phyloP scores from a whole-genome alignment of 2,797 vertebrate species.

The Telmatherina bonti region DNA sequence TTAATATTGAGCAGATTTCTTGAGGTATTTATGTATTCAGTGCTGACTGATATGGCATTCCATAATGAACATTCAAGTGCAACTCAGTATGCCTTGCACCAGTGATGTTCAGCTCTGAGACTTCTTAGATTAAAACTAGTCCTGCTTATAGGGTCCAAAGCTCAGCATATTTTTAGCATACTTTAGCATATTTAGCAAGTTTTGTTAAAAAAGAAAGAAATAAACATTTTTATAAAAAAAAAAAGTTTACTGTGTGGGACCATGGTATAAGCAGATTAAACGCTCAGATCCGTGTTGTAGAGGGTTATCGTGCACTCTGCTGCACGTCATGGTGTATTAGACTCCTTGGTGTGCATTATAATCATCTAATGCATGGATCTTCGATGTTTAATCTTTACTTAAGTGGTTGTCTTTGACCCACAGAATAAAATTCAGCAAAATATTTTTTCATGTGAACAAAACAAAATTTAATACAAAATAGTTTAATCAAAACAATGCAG shows the following conservation, averaged over 20 bases:
- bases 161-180: no score
- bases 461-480: neutral
- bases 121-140: constrained; percentile 7
- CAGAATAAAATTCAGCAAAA: neutral
- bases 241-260: no score
- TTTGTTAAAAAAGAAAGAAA: no score
- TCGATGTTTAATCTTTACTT: no score
- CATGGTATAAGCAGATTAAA: no score
- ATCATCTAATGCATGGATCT: no score
- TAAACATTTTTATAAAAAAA: no score
- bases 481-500: neutral
- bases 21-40: neutral
- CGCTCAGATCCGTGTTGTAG: no score
- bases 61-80: neutral
- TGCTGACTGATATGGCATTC: neutral
- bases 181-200: no score
- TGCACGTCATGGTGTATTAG: no score
- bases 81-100: neutral
- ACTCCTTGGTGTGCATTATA: no score
- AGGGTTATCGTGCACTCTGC: no score
- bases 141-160: neutral
- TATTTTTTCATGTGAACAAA: neutral
- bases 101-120: neutral
- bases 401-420: neutral
- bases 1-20: neutral